Base-by-base conservation (phyloP, 1,140 invertebrate species). In the Orussus abietinus region DNA sequence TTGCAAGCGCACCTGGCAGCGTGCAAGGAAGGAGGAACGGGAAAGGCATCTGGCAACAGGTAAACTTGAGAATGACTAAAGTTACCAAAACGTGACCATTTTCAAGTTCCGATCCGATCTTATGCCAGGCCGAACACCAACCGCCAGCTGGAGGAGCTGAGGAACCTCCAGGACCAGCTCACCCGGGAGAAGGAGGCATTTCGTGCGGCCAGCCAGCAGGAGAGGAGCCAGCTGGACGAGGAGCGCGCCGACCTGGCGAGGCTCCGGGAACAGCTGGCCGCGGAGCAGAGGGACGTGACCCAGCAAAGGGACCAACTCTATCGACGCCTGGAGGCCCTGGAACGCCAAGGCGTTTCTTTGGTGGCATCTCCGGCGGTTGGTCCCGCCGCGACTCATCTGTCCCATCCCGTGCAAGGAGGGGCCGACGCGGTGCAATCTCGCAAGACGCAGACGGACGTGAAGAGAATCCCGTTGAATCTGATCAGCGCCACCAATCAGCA, bases 251-350 rank as follows among this genome's bases (percentile, higher is more conserved):
- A 85, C 47, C 47, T 85, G n/a, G 47, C 70, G 2, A 72, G 74
- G 36, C 55, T 80, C 20, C 64, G 85, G 62, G 82, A 85, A 51
- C 80, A 84, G 61, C 59, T 88, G 9, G 74, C 79, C 9, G 76
- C 79, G 7, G 86, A 92, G 51, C 84, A 92, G 64, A 80, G 81
- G 22, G 90, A 94, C 57, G 81, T 94, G 9, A 82, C 79, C 10
- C 85, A 92, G 50, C 90, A 95, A 65, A 65, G 90, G 6, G 91
- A 95, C 57, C 83, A 90, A 46, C 71, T 95, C 9, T 93, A 91
- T 64, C 69, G 88, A 19, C 82, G 89, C 60, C 77, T 92, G 55
- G 88, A 93, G 55, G 76, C 83, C 17, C 71, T 92, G 1, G 81
- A 84, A 21, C 81, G 77, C 38, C 83, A 87, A 57, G 86, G 86